Base-by-base conservation (phyloP, 2,113 vertebrate genomes). In the Cottus gobio region DNA sequence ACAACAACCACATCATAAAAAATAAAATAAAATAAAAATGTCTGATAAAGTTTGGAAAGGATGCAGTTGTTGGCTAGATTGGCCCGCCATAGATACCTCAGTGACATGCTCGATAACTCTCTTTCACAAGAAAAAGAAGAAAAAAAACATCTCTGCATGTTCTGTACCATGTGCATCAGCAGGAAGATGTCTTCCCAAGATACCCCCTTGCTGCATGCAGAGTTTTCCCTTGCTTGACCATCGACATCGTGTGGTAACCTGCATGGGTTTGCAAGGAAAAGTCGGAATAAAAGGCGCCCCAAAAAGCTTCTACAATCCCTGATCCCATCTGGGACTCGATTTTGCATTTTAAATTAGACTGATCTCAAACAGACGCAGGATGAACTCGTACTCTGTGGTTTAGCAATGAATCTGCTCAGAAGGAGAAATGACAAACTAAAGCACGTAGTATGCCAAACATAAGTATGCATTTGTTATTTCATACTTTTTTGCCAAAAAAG, bases 251-350 rank as follows among this genome's bases (percentile, higher is more conserved):
- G 28, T 37, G 66, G 39, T 63, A 64, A 46, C 50, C 60, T 57
- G 28, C 46, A 9, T 34, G 31, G 12, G 12, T 42, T 66, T 39
- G 24, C 28, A 65, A 26, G 42, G 10, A 64, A 60, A 20, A 34
- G 34, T 69, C 28, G 75, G 57, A 80, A 31, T 42, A 48, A 39
- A 74, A 71, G 34, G 56, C 48, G 42, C 37, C 8, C 13, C 80
- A 84, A 70, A 86, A 71, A 72, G 73, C 74, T 30, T 72, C 65
- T 3, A n/a, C 22, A 67, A 64, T 83, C 79, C 81, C 70, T 63
- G 67, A 58, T 64, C 5, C 86, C 84, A 80, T 80, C 82, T 86
- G 82, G 70, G 52, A 77, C 62, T 2, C 31, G 58, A 71, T 63
- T 83, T 74, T 50, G 70, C 48, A 63, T 77, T 71, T 58, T 56